Conservation (phyloP, 2,113 vertebrate species). For the Psophia crepitans region DNA sequence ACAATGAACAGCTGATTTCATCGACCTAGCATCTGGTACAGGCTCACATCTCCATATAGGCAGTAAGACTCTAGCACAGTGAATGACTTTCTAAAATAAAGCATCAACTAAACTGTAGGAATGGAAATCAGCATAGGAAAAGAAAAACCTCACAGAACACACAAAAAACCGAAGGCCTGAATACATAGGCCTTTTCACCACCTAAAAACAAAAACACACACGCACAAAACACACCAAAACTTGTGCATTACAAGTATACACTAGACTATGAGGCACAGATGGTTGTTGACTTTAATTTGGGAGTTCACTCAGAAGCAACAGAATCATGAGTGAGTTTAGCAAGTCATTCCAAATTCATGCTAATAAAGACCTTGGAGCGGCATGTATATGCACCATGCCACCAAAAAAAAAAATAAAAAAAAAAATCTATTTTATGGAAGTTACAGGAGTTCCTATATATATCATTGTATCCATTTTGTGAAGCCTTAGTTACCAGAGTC, state of each 20-base stretch:
- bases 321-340: neutral
- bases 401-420: neutral
- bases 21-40: neutral
- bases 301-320: neutral
- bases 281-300: neutral
- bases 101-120: neutral
- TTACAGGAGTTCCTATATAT: neutral
- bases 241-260: neutral
- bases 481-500: neutral
- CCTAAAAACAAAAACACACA: neutral
- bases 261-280: neutral
- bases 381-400: neutral
- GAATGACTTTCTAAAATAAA: neutral
- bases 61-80: neutral
- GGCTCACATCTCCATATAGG: neutral
- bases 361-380: neutral
- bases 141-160: neutral
- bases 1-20: neutral
- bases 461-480: neutral
- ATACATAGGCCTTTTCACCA: neutral
- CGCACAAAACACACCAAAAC: neutral
- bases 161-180: neutral
- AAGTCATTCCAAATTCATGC: neutral
- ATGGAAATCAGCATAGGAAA: neutral
- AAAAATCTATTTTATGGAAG: neutral